A percentile compares a stretch with the other conserved stretches of the same genome.
These are phyloP conservation scores for Caloenas nicobarica DNA, from an alignment of 2,113 vertebrate species.

Conservation along the genomic window DNA sequence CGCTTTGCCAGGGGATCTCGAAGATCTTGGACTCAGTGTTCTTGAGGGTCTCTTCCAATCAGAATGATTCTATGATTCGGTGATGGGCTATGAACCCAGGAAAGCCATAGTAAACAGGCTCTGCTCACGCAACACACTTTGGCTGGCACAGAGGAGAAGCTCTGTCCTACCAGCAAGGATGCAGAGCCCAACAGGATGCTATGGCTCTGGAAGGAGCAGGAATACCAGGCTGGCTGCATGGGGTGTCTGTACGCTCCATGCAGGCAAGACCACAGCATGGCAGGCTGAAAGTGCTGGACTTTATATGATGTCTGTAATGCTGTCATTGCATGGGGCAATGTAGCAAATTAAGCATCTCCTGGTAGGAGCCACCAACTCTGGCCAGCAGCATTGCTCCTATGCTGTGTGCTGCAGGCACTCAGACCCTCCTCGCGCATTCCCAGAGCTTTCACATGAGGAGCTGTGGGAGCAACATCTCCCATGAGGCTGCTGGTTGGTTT, in stretches of 20 bases:
- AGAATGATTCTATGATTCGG: too few species aligned
- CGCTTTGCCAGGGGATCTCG: background rate
- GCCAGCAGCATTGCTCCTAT: background rate
- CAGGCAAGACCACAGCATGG: background rate
- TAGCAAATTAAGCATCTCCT: background rate
- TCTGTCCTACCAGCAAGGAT: background rate
- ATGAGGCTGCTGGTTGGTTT: accelerated
- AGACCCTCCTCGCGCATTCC: background rate
- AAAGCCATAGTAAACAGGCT: background rate
- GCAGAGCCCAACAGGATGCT: background rate
- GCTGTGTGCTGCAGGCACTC: background rate
- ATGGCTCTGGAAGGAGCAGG: background rate
- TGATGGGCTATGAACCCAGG: background rate
- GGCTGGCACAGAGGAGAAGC: background rate
- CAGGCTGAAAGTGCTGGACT: background rate
- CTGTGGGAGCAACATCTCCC: background rate
- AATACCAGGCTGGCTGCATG: background rate
- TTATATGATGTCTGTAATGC: background rate
- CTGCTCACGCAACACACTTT: background rate
- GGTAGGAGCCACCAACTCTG: background rate
- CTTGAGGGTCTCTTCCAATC: too few species aligned
- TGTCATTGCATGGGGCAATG: background rate
- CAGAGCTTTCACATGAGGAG: background rate
- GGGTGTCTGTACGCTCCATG: accelerated
- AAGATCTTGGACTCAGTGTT: too few species aligned